Percentiles rank a stretch among this genome's conserved stretches.
phyloP scores from a whole-genome alignment of 2,113 vertebrate species.

The Galeopterus variegatus region DNA sequence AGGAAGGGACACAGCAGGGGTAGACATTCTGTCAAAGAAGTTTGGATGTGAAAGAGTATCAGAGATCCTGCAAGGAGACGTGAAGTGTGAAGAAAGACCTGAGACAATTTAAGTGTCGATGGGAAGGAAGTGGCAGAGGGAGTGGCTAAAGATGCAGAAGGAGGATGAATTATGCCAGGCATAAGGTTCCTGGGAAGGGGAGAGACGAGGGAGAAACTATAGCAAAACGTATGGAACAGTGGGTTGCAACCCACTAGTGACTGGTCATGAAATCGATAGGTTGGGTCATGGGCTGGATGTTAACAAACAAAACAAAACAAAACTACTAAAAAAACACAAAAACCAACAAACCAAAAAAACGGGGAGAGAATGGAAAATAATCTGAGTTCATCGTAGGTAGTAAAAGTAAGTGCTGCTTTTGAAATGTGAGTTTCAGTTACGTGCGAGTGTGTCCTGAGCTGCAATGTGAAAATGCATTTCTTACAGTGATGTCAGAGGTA shows the following conservation, averaged over 20 bases:
- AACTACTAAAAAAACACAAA: too few species aligned
- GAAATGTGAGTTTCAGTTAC: not conserved
- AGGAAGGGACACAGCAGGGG: not conserved
- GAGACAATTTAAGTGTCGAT: not conserved
- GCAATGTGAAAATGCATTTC: not conserved
- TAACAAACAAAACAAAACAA: not conserved
- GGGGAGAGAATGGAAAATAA: not conserved
- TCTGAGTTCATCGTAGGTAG: not conserved
- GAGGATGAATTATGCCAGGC: not conserved
- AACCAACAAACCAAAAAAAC: not conserved
- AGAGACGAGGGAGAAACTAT: not conserved
- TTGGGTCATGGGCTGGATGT: not conserved
- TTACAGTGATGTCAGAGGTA: not conserved
- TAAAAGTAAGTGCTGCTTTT: not conserved
- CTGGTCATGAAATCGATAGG: not conserved
- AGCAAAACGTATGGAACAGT: not conserved
- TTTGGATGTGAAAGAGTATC: not conserved
- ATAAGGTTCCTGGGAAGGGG: not conserved
- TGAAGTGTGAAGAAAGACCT: not conserved
- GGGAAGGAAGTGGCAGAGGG: not conserved
- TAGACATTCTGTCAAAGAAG: not conserved
- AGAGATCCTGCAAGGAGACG: not conserved
- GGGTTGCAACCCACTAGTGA: not conserved
- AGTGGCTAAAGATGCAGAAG: not conserved
- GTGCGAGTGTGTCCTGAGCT: too few species aligned